Conservation (phyloP, 2,888 invertebrate genomes). For the Eubasilissa splendida region DNA sequence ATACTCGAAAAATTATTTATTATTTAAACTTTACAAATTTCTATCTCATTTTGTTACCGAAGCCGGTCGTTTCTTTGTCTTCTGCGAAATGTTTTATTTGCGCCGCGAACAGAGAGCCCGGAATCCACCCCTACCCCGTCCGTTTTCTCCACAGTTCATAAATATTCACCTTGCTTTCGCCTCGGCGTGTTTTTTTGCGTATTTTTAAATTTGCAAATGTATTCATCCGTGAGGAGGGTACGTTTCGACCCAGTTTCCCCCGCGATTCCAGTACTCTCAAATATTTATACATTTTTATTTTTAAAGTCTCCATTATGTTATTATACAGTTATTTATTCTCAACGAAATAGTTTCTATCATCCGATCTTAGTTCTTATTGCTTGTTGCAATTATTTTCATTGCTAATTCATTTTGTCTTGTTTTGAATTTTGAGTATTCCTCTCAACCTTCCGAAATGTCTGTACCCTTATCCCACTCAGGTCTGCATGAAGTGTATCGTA, state of each 20-base stretch:
- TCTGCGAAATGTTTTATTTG: constrained; percentile 39
- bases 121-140: constrained; percentile 32
- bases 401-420: too few species aligned
- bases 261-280: constrained; percentile 12
- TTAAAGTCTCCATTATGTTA: background rate
- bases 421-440: too few species aligned
- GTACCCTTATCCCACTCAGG: too few species aligned
- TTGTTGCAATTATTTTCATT: too few species aligned
- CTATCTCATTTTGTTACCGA: constrained; percentile 33
- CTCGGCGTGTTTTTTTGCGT: constrained; percentile 55
- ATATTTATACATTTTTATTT: background rate
- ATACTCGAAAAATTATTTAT: constrained; percentile 1
- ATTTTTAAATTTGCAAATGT: constrained; percentile 59
- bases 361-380: too few species aligned
- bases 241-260: constrained; percentile 38
- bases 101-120: constrained; percentile 23
- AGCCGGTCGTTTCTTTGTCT: constrained; percentile 27
- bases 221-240: constrained; percentile 53
- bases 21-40: constrained; percentile 37
- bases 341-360: too few species aligned
- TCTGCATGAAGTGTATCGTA: too few species aligned
- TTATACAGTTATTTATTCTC: too few species aligned
- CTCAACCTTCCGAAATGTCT: too few species aligned
- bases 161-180: constrained; percentile 58
- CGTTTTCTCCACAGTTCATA: constrained; percentile 56